Base-by-base conservation (phyloP, 2,888 invertebrate genomes). In the Uropetala carovei region DNA sequence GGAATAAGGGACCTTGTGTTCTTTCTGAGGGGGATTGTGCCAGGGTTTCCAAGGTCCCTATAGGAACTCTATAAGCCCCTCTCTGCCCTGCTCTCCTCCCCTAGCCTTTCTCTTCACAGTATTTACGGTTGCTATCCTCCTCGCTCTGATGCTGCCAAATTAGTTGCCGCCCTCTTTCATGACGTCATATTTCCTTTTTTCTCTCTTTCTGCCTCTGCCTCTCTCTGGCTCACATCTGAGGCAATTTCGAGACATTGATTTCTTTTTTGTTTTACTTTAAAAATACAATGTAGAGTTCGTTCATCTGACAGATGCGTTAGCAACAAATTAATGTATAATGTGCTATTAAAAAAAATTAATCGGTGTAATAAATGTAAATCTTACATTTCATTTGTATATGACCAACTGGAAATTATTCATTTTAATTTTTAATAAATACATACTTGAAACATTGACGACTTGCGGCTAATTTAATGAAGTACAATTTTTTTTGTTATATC, bases 1-100 rank as follows among this genome's bases (percentile, higher is more conserved):
- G 68, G 68, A 68, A n/a, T 22, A n/a, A 22, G 68, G 68, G 68
- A 68, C 22, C 75, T 75, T 75, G 75, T 75, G 75, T 75, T 75
- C 75, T 75, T 75, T 27, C 75, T 9, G 75, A 27, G 18, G 75
- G 27, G 75, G 8, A 75, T 75, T 75, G 75, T 75, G 75, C 22
- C 22, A 75, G 22, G 75, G 75, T 75, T 75, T 75, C 22, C 75
- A 75, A 75, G 75, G 75, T 75, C 75, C 27, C 27, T 75, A 27
- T 75, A 75, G 75, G 75, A 75, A 75, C 75, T 75, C 27, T 75
- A 75, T 75, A 75, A 75, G 75, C 75, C 75, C 75, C 75, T 75
- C 75, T 75, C 27, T 22, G 75, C 75, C 22, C 75, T 68, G 22
- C 16, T 68, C 75, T 75, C 75, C 22, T 75, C 22, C 75, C n/a